Percentiles rank a stretch among this genome's conserved stretches.
phyloP scores from a whole-genome alignment of 2,888 invertebrate species.

The Sacculina carcini region DNA sequence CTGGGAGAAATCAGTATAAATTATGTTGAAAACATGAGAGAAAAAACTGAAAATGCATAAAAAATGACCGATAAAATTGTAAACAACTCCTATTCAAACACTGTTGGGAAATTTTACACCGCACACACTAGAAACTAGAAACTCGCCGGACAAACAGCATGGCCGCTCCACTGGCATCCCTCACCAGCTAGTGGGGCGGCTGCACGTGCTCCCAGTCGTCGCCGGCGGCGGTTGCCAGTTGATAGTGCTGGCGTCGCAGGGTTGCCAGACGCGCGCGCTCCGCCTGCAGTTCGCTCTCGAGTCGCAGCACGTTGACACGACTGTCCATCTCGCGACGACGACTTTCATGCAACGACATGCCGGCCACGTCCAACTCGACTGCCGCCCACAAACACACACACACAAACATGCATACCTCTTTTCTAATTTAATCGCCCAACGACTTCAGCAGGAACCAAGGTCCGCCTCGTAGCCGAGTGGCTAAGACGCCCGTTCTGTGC shows the following conservation, averaged over 20 bases:
- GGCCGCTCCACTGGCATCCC: too few species aligned
- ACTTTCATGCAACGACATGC: slow-evolving; percentile 71
- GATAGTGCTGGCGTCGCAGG: slow-evolving; percentile 73
- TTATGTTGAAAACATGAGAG: too few species aligned
- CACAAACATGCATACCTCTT: neutral
- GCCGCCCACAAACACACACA: slow-evolving; percentile 15
- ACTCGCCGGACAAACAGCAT: too few species aligned
- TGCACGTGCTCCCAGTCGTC: slow-evolving; percentile 18
- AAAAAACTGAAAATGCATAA: too few species aligned
- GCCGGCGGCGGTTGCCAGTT: slow-evolving; percentile 48
- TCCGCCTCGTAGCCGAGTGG: too few species aligned
- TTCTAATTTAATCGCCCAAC: neutral
- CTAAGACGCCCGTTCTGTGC: too few species aligned
- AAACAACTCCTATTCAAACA: too few species aligned
- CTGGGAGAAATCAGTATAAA: too few species aligned
- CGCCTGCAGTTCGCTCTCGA: slow-evolving; percentile 66
- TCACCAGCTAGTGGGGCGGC: slow-evolving; percentile 8
- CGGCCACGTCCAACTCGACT: slow-evolving; percentile 71
- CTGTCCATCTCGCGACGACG: slow-evolving; percentile 93
- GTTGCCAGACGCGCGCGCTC: slow-evolving; percentile 62
- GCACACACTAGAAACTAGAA: too few species aligned
- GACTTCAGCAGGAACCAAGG: neutral
- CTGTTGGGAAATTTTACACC: too few species aligned
- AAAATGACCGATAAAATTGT: too few species aligned
- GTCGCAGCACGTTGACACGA: slow-evolving; percentile 72